phyloP scores from a whole-genome alignment of 2,888 invertebrate species.

The Drosophila merina region DNA sequence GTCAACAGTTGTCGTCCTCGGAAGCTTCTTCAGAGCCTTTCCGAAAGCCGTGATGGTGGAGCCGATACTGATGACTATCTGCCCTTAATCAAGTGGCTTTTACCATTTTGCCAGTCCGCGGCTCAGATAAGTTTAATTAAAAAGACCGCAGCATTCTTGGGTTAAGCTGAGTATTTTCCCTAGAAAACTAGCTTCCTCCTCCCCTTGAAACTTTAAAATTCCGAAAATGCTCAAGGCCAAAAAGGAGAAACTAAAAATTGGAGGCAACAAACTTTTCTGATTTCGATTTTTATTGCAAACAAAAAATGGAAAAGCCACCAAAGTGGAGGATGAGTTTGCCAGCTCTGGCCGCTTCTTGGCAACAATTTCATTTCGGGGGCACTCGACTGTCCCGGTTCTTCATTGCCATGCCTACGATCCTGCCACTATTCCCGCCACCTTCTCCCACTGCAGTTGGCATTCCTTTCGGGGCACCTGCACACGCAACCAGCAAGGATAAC shows the following conservation, averaged over 20 bases:
- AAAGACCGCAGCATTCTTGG: constrained; percentile 48
- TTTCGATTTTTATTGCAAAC: constrained; percentile 72
- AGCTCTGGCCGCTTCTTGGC: constrained; percentile 64
- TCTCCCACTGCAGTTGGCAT: constrained; percentile 40
- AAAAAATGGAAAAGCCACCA: constrained; percentile 29
- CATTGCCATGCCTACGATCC: constrained; percentile 28
- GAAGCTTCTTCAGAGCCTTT: background rate
- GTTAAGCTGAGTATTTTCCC: constrained; percentile 6
- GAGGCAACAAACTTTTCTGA: constrained; percentile 59
- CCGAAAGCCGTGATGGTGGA: background rate
- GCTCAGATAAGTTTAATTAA: constrained; percentile 70
- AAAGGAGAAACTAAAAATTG: constrained; percentile 3
- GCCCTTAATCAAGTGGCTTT: constrained; percentile 59
- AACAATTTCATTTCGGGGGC: constrained; percentile 70
- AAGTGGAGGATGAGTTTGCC: constrained; percentile 9
- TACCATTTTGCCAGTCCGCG: background rate
- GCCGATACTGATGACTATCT: constrained; percentile 35
- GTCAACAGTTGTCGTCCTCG: constrained; percentile 1
- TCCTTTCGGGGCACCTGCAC: constrained; percentile 40
- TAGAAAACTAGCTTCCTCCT: constrained; percentile 24
- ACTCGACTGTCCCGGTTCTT: constrained; percentile 51
- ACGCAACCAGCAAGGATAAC: constrained; percentile 42
- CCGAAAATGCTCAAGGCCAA: constrained; percentile 20
- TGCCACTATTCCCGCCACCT: constrained; percentile 32
- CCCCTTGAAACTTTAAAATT: constrained; percentile 49